These are phyloP conservation scores for Falco naumanni DNA, from an alignment of 2,797 vertebrate genomes.

Conservation along the genomic window DNA sequence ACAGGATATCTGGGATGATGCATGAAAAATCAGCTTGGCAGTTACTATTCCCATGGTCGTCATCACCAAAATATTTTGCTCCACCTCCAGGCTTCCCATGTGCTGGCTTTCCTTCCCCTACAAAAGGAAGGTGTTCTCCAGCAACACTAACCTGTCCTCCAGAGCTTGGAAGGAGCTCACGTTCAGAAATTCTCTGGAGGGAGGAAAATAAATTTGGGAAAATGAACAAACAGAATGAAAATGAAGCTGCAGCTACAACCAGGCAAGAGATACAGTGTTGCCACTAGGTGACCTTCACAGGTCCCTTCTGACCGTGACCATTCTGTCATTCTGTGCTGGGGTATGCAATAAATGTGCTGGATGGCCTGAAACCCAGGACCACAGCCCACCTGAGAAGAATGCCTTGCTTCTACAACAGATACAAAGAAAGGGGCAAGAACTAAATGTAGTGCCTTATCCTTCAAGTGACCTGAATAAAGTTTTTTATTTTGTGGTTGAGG, in stretches of 20 bases:
- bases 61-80: not conserved
- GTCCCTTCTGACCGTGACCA: no score
- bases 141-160: not conserved
- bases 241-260: not conserved
- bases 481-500: not conserved
- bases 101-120: not conserved
- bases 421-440: not conserved
- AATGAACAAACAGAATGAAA: not conserved
- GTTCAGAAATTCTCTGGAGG: slow-evolving; percentile 28
- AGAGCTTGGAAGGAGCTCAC: not conserved
- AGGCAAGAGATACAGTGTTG: not conserved
- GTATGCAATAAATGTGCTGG: not conserved
- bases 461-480: not conserved
- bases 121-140: not conserved
- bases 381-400: not conserved
- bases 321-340: no score
- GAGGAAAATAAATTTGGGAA: not conserved
- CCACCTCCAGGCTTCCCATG: slow-evolving; percentile 8
- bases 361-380: not conserved
- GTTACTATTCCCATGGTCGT: not conserved
- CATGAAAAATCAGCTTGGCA: slow-evolving; percentile 72
- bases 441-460: not conserved
- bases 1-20: slow-evolving; percentile 66
- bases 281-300: no score
- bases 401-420: not conserved